Percentiles rank a stretch among this genome's conserved stretches.
phyloP scores from a whole-genome alignment of 2,888 invertebrate genomes.

The Patella pellucida region DNA sequence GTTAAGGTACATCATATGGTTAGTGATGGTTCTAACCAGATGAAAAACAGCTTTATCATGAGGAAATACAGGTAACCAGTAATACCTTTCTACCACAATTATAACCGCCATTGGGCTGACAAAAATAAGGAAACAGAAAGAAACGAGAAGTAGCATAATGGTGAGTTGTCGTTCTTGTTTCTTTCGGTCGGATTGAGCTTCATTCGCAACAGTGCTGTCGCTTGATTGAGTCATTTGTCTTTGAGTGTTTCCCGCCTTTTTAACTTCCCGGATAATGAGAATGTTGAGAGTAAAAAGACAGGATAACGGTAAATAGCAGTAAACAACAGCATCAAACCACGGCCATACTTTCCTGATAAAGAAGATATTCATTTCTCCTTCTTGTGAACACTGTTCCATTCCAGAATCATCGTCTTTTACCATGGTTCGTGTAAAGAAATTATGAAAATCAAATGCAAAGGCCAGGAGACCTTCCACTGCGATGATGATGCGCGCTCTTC shows the following conservation, averaged over 20 bases:
- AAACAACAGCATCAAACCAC: slow-evolving; percentile 27
- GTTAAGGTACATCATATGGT: slow-evolving; percentile 32
- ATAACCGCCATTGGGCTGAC: slow-evolving; percentile 31
- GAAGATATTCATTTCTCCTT: slow-evolving; percentile 11
- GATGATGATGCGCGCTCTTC: slow-evolving; percentile 17
- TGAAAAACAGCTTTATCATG: slow-evolving; percentile 25
- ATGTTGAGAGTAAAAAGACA: slow-evolving; percentile 24
- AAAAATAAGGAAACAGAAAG: slow-evolving; percentile 28
- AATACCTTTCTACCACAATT: slow-evolving; percentile 27
- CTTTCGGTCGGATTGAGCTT: background rate
- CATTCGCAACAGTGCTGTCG: background rate
- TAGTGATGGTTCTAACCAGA: slow-evolving; percentile 24
- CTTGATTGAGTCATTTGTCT: slow-evolving; percentile 12
- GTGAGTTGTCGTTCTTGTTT: slow-evolving; percentile 23
- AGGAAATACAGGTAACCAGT: slow-evolving; percentile 14
- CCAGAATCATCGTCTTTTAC: slow-evolving; percentile 14
- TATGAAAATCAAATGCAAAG: slow-evolving; percentile 22
- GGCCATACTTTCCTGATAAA: slow-evolving; percentile 26
- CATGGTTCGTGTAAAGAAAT: slow-evolving; percentile 24
- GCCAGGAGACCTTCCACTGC: slow-evolving; percentile 14
- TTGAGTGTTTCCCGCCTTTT: background rate
- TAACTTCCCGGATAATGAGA: slow-evolving; percentile 22
- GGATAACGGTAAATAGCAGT: slow-evolving; percentile 26
- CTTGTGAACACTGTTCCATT: slow-evolving; percentile 19
- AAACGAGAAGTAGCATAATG: slow-evolving; percentile 30